These are phyloP conservation scores for Vollenhovia emeryi DNA, from an alignment of 1,140 invertebrate species.

Conservation along the genomic window DNA sequence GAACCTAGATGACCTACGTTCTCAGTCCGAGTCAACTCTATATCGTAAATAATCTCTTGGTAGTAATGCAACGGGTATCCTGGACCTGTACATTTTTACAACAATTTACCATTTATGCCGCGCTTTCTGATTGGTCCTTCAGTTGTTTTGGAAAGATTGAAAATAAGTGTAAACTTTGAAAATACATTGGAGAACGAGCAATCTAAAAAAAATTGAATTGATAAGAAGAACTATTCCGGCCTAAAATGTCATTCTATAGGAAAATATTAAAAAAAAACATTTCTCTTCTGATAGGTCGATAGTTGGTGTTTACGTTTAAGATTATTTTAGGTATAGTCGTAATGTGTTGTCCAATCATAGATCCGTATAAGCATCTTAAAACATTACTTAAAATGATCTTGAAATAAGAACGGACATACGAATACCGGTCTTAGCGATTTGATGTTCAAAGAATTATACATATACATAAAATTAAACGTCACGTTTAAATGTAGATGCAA, in stretches of 20 bases:
- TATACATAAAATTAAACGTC: not conserved
- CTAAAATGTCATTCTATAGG: not conserved
- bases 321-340: too few species aligned
- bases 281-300: too few species aligned
- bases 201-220: not conserved
- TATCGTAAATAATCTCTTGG: conserved; percentile 72
- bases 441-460: not conserved
- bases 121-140: not conserved
- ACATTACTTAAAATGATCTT: too few species aligned
- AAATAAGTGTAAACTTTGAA: not conserved
- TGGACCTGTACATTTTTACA: not conserved
- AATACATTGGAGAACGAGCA: not conserved
- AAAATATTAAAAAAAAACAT: too few species aligned
- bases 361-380: too few species aligned
- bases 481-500: not conserved
- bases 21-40: conserved; percentile 70
- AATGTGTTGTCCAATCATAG: too few species aligned
- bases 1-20: conserved; percentile 63
- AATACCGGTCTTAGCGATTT: not conserved
- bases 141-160: not conserved
- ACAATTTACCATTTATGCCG: not conserved
- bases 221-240: not conserved
- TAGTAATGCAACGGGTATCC: conserved; percentile 17
- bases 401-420: too few species aligned
- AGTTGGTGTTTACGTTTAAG: too few species aligned